Evolutionary conservation across 2,113 vertebrate species (phyloP), one percentile per base, ranked within the genome.

Genomic region (Fregata magnificens): DNA sequence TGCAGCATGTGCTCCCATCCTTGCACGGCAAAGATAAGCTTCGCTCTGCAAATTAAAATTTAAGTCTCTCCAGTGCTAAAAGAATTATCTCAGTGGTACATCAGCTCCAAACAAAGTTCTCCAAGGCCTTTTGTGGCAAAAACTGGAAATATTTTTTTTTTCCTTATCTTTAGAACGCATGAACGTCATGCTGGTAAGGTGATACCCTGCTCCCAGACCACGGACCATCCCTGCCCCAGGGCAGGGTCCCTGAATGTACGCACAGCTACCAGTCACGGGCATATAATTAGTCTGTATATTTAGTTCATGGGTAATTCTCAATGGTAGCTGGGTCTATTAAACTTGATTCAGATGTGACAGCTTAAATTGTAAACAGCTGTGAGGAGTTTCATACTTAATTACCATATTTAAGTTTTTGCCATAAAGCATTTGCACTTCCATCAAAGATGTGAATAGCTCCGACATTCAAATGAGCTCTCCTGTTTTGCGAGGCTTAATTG

Each of bases 301-400:
- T 97, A 98, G 98, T 97, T 97, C 96, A 69, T 82, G 97, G 95
- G 70, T 98, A 97, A 97, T 98, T 98, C 97, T 98, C 97, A 84
- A 16, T 71, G 86, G 96, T 97, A 80, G 96, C 97, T 96, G 96
- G 92, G 71, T 96, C 97, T 97, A 97, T 98, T 98, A 98, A 98
- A 98, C 97, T 97, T 97, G 97, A 98, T 98, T 98, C 98, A 96
- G 96, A 98, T 86, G 92, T 98, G 98, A 98, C 98, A 98, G 98
- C 96, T 97, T 84, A 96, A 97, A 98, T 98, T 98, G 98, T 98
- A 98, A 98, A 98, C 98, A 98, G 97, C 98, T 98, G 98, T 95
- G 97, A 98, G 95, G 98, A 98, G 97, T 97, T 98, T 97, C 96
- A 69, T 95, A 90, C 97, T 98, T 98, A 98, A 98, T 98, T 98